Conservation (phyloP, 1,140 invertebrate genomes). For the Glomeris maerens region DNA sequence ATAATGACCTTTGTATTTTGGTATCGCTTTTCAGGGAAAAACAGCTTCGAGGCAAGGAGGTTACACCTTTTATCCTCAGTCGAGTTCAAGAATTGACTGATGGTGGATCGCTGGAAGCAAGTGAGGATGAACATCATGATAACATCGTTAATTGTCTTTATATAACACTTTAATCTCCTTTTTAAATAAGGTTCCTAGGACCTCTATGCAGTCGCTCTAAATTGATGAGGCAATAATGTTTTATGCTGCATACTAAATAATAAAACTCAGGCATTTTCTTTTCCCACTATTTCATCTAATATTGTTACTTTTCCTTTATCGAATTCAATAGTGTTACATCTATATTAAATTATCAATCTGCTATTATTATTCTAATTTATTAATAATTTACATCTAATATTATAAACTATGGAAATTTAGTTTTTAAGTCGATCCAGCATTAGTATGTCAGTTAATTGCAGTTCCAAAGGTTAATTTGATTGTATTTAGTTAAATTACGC, state of each 20-base stretch:
- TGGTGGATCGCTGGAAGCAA: conserved; percentile 58
- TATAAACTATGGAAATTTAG: neutral
- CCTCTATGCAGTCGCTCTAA: neutral
- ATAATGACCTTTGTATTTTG: no score
- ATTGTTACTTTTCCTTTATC: no score
- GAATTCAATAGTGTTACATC: no score
- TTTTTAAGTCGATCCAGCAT: neutral
- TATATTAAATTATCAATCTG: no score
- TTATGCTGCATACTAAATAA: neutral
- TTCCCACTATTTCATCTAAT: neutral
- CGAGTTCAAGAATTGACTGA: conserved; percentile 58
- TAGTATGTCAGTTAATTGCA: neutral
- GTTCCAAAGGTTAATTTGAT: neutral
- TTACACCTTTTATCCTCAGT: conserved; percentile 80
- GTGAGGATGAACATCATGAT: neutral
- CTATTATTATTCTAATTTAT: no score
- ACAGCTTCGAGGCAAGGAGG: conserved; percentile 63
- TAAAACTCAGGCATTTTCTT: neutral
- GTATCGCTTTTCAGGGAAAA: conserved; percentile 27
- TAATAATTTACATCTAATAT: no score
- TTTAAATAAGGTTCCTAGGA: neutral
- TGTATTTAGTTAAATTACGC: no score
- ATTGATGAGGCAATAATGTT: neutral
- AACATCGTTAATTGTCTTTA: no score
- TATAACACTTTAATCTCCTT: no score